Conservation (phyloP, 1,140 invertebrate genomes). For the Calycopis cecrops region DNA sequence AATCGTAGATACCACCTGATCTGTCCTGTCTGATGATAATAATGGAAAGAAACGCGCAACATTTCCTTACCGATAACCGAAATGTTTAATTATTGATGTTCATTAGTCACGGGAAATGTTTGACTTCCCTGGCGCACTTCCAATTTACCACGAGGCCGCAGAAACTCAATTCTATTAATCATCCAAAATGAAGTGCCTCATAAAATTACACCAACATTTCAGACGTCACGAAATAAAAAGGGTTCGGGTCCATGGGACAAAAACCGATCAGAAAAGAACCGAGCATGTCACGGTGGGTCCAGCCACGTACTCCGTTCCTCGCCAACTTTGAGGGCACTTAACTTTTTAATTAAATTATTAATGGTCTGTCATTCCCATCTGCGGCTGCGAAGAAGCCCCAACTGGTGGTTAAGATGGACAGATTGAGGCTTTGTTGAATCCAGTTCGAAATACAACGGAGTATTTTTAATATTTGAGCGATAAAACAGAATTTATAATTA, state of each 20-base stretch:
- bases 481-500: no score
- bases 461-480: no score
- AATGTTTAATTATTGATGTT: neutral
- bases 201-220: neutral
- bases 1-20: no score
- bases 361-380: slow-evolving; percentile 6
- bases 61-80: no score
- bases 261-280: slow-evolving; percentile 5
- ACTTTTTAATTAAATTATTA: slow-evolving; percentile 10
- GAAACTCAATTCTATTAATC: slow-evolving; percentile 10
- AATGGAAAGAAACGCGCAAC: no score
- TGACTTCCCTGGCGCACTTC: neutral
- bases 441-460: no score
- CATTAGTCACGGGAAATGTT: neutral
- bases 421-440: no score
- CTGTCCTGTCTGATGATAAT: no score
- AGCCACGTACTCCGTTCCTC: neutral
- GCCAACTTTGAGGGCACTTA: neutral
- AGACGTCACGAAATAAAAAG: slow-evolving; percentile 8
- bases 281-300: no score
- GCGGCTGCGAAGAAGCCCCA: neutral
- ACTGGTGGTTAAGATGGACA: no score
- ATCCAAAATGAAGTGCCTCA: neutral
- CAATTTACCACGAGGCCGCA: neutral
- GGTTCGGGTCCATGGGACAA: neutral